Percentiles rank a stretch among this genome's conserved stretches.
Conservation (phyloP, 2,888 invertebrate species). For the Atrina japonica region DNA sequence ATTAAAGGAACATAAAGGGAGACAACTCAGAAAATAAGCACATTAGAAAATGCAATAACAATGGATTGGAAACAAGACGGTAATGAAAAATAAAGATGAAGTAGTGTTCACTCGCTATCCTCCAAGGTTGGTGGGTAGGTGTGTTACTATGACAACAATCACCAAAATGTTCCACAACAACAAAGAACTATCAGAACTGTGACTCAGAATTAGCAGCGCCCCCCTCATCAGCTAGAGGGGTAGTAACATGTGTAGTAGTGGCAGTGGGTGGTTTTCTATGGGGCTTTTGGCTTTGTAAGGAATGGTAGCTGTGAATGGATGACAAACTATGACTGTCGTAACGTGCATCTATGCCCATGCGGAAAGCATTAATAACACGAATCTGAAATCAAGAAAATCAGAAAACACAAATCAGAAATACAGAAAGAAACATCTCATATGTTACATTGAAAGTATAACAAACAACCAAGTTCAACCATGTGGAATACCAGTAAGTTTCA, state of each 20-base stretch:
- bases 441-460: neutral
- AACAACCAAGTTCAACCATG: neutral
- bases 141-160: constrained; percentile 3
- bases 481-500: neutral
- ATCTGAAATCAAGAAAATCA: constrained; percentile 86
- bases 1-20: too few relatives aligned
- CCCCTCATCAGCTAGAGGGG: constrained; percentile 35
- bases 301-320: constrained; percentile 78
- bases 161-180: constrained; percentile 4
- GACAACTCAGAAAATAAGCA: too few relatives aligned
- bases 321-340: constrained; percentile 85
- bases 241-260: constrained; percentile 48
- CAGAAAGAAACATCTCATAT: too few relatives aligned
- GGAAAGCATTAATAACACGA: constrained; percentile 99
- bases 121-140: neutral
- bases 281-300: constrained; percentile 68
- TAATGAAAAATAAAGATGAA: too few relatives aligned
- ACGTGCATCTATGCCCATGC: constrained; percentile 98
- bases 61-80: too few relatives aligned
- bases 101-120: too few relatives aligned
- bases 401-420: constrained; percentile 12
- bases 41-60: too few relatives aligned
- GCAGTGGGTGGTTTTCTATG: constrained; percentile 37
- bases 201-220: constrained; percentile 28
- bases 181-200: constrained; percentile 28